Evolutionary conservation across 2,113 vertebrate genomes (phyloP).

Genomic region (Benthochromis sp.): DNA sequence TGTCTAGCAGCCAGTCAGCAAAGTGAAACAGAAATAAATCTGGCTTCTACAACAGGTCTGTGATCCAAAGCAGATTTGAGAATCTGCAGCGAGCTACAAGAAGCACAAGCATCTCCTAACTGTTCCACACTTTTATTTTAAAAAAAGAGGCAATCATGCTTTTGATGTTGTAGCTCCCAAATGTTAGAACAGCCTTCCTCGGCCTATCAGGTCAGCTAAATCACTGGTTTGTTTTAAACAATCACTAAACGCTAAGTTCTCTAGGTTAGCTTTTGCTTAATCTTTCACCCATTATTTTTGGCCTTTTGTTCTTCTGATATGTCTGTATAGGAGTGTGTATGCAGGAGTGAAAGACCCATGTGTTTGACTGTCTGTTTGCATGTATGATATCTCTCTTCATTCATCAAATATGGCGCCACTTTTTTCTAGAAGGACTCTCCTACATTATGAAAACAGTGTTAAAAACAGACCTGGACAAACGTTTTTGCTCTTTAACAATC

Average conservation of each 20-base stretch:
- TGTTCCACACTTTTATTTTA: neutral
- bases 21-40: neutral
- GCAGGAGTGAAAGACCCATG: neutral
- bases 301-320: neutral
- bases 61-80: neutral
- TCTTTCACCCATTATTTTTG: neutral
- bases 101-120: neutral
- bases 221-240: neutral
- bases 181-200: neutral
- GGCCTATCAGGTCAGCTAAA: neutral
- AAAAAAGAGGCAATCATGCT: neutral
- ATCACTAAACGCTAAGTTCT: neutral
- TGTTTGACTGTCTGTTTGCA: neutral
- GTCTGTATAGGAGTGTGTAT: neutral
- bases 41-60: neutral
- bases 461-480: neutral
- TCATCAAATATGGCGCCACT: neutral
- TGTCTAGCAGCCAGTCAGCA: neutral
- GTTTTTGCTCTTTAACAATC: neutral
- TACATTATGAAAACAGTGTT: neutral
- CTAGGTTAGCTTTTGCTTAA: neutral
- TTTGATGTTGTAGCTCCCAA: neutral
- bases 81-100: neutral
- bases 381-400: neutral
- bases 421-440: neutral